Conservation (phyloP, 37 sponge, comb jelly and placozoan species). For the Chondrilla cf. caribensis region DNA sequence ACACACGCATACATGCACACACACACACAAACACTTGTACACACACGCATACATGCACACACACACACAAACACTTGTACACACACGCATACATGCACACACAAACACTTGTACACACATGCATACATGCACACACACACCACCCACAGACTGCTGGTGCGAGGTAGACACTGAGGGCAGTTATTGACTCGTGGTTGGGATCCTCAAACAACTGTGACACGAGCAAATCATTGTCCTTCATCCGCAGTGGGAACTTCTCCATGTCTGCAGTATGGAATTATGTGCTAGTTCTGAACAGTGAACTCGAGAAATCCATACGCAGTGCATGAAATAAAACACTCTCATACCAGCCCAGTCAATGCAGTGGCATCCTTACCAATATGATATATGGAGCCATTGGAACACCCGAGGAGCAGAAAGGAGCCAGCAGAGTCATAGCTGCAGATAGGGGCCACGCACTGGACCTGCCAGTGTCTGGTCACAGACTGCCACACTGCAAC, state of each 20-base stretch:
- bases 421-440: slow-evolving; percentile 89
- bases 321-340: too few species aligned
- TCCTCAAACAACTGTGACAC: slow-evolving; percentile 92
- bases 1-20: too few species aligned
- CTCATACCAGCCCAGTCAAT: too few species aligned
- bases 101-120: too few species aligned
- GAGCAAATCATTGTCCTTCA: slow-evolving; percentile 98
- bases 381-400: slow-evolving; percentile 86
- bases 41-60: too few species aligned
- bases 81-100: too few species aligned
- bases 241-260: slow-evolving; percentile 97
- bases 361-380: too few species aligned
- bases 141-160: slow-evolving; percentile 82
- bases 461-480: slow-evolving; percentile 88
- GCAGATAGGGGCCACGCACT: slow-evolving; percentile 86
- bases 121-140: neutral
- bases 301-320: too few species aligned
- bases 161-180: slow-evolving; percentile 87
- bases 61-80: too few species aligned
- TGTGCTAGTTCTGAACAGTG: too few species aligned
- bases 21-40: too few species aligned
- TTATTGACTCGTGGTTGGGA: slow-evolving; percentile 81
- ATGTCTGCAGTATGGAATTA: slow-evolving; percentile 58
- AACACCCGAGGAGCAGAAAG: slow-evolving; percentile 86
- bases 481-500: slow-evolving; percentile 96